Percentiles rank a stretch among this genome's conserved stretches.
Evolutionary conservation across 2,797 vertebrate species (phyloP).

Genomic region (Aplochiton taeniatus): DNA sequence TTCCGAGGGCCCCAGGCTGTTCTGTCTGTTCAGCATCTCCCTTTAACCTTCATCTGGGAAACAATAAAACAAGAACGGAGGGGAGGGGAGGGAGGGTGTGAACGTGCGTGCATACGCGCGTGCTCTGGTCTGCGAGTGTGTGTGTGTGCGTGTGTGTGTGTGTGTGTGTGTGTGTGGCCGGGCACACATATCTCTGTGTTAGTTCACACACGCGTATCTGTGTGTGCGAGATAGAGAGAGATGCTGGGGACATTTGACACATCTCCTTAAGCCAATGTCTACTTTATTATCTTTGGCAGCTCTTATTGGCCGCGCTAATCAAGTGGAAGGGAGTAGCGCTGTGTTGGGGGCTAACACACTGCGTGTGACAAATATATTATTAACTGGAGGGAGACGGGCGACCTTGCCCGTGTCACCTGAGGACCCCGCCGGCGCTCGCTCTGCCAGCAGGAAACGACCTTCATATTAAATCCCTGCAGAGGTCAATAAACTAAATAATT

Average conservation of each 20-base stretch:
- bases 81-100: constrained; percentile 37
- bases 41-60: constrained; percentile 83
- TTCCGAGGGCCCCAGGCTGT: constrained; percentile 60
- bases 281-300: constrained; percentile 84
- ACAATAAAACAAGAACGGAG: constrained; percentile 79
- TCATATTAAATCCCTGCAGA: constrained; percentile 81
- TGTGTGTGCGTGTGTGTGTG: constrained; percentile 23
- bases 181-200: constrained; percentile 8
- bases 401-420: constrained; percentile 83
- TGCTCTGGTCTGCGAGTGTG: constrained; percentile 38
- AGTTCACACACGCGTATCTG: neutral
- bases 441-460: constrained; percentile 82
- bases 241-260: constrained; percentile 80
- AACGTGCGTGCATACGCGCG: constrained; percentile 19
- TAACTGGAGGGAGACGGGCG: constrained; percentile 76
- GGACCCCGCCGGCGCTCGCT: constrained; percentile 74
- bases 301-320: constrained; percentile 83
- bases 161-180: constrained; percentile 36
- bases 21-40: constrained; percentile 81
- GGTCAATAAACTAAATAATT: constrained; percentile 88
- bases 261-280: constrained; percentile 81
- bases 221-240: constrained; percentile 37
- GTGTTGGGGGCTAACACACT: constrained; percentile 69
- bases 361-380: constrained; percentile 84
- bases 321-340: constrained; percentile 75